A percentile compares a stretch with the other conserved stretches of the same genome.
These are phyloP conservation scores for Campoletis sonorensis DNA, from an alignment of 1,140 invertebrate species.

Conservation along the genomic window DNA sequence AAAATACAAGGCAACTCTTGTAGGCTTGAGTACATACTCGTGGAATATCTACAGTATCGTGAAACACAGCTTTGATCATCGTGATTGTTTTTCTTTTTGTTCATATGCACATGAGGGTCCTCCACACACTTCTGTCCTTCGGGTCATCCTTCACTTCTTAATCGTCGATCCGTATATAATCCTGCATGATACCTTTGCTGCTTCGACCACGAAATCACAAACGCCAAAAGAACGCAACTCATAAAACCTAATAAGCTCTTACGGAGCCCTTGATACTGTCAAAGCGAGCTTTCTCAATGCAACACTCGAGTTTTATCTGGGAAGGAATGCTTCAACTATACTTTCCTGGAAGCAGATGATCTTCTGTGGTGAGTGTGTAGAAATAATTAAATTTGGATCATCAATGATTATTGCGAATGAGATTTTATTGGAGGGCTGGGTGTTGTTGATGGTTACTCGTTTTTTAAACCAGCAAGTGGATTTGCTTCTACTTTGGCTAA, in stretches of 20 bases:
- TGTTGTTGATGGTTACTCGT: too few relatives aligned
- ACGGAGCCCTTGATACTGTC: conserved; percentile 18
- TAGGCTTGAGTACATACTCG: background rate
- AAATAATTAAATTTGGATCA: too few relatives aligned
- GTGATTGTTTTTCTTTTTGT: conserved; percentile 6
- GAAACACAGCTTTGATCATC: background rate
- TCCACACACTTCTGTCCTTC: background rate
- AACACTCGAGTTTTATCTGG: conserved; percentile 2
- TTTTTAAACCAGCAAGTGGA: too few relatives aligned
- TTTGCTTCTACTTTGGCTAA: too few relatives aligned
- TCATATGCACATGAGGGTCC: background rate
- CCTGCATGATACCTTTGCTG: background rate
- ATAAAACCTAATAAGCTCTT: conserved; percentile 14
- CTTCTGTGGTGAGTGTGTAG: too few relatives aligned
- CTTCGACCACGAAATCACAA: conserved; percentile 19
- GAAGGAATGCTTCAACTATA: background rate
- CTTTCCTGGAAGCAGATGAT: too few relatives aligned
- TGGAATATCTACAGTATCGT: background rate
- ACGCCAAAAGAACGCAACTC: background rate
- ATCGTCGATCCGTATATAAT: conserved; percentile 17
- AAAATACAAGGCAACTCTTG: background rate
- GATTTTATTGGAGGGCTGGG: too few relatives aligned
- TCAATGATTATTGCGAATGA: too few relatives aligned
- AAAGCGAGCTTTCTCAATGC: conserved; percentile 1
- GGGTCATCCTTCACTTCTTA: conserved; percentile 19